These are phyloP conservation scores for Hanleya hanleyi DNA, from an alignment of 2,888 invertebrate genomes.

Conservation along the genomic window DNA sequence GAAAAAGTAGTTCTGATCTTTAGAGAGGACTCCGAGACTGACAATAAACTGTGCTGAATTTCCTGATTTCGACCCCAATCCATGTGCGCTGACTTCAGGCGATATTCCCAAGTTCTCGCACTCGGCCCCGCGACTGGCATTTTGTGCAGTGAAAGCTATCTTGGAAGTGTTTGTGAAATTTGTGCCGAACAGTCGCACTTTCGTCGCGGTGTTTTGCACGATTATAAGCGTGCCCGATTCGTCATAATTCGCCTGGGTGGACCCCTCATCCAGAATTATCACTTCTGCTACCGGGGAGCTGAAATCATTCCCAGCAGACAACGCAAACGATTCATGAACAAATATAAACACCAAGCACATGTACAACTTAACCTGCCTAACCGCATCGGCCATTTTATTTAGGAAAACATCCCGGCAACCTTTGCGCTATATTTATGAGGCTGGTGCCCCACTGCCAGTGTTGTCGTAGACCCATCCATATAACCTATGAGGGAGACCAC, in stretches of 20 bases:
- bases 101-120: background rate
- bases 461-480: no score
- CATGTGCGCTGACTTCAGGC: background rate
- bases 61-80: background rate
- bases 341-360: conserved; percentile 8
- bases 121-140: background rate
- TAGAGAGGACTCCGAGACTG: background rate
- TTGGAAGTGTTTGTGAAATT: background rate
- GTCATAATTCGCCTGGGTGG: background rate
- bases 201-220: background rate
- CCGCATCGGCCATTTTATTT: conserved; percentile 7
- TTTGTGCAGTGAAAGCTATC: background rate
- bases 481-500: no score
- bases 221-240: background rate
- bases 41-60: background rate
- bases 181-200: background rate
- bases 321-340: background rate
- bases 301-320: background rate
- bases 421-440: no score
- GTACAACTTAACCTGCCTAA: background rate
- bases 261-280: background rate
- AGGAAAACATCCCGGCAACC: background rate
- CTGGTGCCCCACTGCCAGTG: background rate
- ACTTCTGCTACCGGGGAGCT: background rate
- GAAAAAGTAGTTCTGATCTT: conserved; percentile 34